Evolutionary conservation across 1,140 invertebrate species (phyloP), one percentile per base, ranked within the genome.

Genomic region (Zaprionus vittiger): DNA sequence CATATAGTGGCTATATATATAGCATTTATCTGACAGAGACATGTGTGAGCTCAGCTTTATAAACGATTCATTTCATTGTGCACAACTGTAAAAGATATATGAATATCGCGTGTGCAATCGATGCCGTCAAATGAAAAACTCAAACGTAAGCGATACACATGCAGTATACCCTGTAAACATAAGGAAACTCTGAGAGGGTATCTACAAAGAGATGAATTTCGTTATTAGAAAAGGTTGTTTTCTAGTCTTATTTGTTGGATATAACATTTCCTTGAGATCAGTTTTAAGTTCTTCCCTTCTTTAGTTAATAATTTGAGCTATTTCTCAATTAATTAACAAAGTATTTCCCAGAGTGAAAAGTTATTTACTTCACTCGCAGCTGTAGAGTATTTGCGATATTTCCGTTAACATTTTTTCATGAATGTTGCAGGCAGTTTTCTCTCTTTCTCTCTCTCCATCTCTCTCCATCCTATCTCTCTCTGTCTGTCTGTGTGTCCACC

Each of bases 31-130:
- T 67, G 71, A 44, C 66, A 74, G 64, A 74, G 71, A 60, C 72
- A 74, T 57, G 52, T 71, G 73, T 64, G 44, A 49, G 67, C 60
- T 65, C 34, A 59, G 67, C 60, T 76, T 61, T 76, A 61, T 57
- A 70, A 75, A 71, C 67, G 73, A 75, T 75, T 71, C 38, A 64
- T 75, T 75, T 71, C 61, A 64, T 65, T 72, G 71, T n/a, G 52
- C 52, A 26, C 38, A 64, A 72, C 38, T 72, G 69, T 65, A 56
- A 65, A 7, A 72, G 69, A 72, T 70, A 70, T 60, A n/a, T 17
- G n/a, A 47, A 47, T 65, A 64, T 63, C 67, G 73, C 44, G 63
- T 47, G 64, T 66, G 61, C 64, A 65, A 72, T 76, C 68, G 70
- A 76, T 76, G 56, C 62, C 55, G 41, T 49, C 47, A 17, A 47